These are phyloP conservation scores for Dipodomys stephensi DNA, from an alignment of 2,113 vertebrate genomes.

Conservation along the genomic window DNA sequence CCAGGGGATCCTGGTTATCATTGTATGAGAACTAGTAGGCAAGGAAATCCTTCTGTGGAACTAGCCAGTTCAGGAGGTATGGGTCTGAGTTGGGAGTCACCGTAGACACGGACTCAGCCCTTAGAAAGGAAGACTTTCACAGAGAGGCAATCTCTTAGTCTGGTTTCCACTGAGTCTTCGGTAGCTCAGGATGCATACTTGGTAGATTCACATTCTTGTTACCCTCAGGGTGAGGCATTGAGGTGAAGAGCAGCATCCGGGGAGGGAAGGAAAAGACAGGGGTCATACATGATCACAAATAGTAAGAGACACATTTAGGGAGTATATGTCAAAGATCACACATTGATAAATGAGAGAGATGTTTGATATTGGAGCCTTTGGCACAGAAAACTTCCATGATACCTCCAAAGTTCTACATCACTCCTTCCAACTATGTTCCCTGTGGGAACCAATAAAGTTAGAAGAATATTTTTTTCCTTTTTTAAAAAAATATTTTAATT, in stretches of 20 bases:
- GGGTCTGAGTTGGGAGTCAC: neutral
- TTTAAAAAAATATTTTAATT: no score
- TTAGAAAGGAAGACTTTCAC: neutral
- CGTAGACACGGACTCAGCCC: neutral
- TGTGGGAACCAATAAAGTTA: neutral
- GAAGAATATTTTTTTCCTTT: neutral
- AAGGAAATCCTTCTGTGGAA: constrained; percentile 14
- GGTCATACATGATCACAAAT: neutral
- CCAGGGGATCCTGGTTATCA: neutral
- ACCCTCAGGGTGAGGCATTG: neutral
- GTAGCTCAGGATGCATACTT: neutral
- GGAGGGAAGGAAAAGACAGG: neutral
- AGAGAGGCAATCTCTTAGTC: neutral
- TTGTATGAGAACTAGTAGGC: no score
- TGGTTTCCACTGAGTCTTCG: neutral
- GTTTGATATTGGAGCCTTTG: neutral
- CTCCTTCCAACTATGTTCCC: neutral
- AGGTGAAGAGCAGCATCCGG: neutral
- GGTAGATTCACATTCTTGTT: neutral
- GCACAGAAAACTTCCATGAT: neutral
- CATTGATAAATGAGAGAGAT: neutral
- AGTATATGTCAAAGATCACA: neutral
- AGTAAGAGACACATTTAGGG: neutral
- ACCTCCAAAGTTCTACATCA: neutral
- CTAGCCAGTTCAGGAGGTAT: constrained; percentile 5